These are phyloP conservation scores for Gallinago solitaria DNA, from an alignment of 2,797 vertebrate genomes.

Conservation along the genomic window DNA sequence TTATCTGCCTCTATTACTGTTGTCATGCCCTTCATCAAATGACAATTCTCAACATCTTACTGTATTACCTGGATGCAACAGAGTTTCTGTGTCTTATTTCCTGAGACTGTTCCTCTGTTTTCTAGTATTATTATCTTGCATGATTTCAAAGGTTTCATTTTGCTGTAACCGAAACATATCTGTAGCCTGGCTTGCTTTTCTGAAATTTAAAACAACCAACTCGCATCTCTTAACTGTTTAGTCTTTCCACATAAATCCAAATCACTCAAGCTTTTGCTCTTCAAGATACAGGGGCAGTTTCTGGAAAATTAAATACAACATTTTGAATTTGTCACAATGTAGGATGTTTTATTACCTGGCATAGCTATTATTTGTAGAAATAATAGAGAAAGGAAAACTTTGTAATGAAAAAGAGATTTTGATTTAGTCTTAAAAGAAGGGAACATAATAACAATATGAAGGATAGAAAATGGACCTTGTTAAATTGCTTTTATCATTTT, in stretches of 20 bases:
- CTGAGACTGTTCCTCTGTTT: neutral
- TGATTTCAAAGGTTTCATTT: neutral
- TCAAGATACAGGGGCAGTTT: neutral
- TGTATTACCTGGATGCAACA: neutral
- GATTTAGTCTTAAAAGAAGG: neutral
- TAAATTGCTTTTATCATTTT: neutral
- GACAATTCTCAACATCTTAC: neutral
- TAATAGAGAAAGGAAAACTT: neutral
- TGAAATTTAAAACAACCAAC: neutral
- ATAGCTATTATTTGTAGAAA: neutral
- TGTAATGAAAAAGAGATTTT: neutral
- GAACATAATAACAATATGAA: neutral
- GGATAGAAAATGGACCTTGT: neutral
- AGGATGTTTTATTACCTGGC: neutral
- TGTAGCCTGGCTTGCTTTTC: neutral
- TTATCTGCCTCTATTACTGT: neutral
- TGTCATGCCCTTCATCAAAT: neutral
- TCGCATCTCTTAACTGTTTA: neutral
- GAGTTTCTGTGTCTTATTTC: neutral
- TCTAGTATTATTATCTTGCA: neutral
- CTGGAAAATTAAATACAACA: neutral
- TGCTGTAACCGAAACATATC: neutral
- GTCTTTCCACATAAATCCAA: neutral
- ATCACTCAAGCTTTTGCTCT: neutral
- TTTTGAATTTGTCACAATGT: neutral